Conservation (phyloP, 2,797 vertebrate species). For the Gambelia wislizenii region DNA sequence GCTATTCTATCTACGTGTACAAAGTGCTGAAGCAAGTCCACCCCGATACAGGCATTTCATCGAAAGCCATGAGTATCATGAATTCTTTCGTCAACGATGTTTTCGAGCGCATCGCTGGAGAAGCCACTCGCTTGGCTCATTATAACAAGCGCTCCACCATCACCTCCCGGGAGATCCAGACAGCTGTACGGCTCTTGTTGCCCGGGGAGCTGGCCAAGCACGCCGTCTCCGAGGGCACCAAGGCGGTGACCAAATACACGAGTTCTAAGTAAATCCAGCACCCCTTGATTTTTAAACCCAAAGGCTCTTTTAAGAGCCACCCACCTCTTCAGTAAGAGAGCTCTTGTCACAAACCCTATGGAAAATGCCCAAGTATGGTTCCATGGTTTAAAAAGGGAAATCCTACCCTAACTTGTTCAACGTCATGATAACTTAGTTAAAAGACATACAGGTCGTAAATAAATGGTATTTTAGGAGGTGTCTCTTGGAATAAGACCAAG, state of each 20-base stretch:
- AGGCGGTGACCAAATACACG: background rate
- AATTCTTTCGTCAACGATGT: slow-evolving; percentile 25
- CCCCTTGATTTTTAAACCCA: background rate
- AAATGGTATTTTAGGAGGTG: too few relatives aligned
- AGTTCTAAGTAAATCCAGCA: background rate
- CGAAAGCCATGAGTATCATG: slow-evolving; percentile 7
- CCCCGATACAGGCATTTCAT: background rate
- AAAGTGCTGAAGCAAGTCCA: slow-evolving; percentile 8
- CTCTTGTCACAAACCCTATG: background rate
- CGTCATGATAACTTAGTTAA: too few relatives aligned
- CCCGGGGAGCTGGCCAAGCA: background rate
- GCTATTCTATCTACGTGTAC: background rate
- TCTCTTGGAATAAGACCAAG: too few relatives aligned
- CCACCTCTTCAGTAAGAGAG: rapidly evolving
- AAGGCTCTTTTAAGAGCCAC: slow-evolving; percentile 74
- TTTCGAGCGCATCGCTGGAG: background rate
- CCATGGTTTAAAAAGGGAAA: background rate
- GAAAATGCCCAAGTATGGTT: background rate
- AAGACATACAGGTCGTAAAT: too few relatives aligned
- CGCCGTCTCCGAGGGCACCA: background rate
- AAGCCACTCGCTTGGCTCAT: background rate
- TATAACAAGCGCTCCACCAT: background rate
- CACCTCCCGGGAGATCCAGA: background rate
- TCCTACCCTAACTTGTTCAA: too few relatives aligned
- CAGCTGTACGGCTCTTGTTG: background rate